Conservation (phyloP, 2,113 vertebrate genomes). For the Madoqua kirkii region DNA sequence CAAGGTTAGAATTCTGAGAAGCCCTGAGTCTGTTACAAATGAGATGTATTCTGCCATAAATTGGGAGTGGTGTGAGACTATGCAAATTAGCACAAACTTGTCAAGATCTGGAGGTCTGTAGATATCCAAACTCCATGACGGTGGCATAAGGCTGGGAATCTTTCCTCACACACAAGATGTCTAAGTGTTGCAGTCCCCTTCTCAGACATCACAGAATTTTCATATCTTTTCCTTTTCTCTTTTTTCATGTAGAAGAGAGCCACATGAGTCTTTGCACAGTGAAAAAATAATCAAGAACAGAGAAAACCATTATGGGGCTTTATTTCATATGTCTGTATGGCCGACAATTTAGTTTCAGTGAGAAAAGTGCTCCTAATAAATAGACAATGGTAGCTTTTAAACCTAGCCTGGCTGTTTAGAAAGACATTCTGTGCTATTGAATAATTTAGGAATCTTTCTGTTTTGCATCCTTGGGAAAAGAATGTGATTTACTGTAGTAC, state of each 20-base stretch:
- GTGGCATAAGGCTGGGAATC: not conserved
- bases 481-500: not conserved
- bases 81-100: conserved; percentile 19
- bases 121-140: conserved; percentile 21
- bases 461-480: not conserved
- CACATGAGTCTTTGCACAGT: not conserved
- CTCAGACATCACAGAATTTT: not conserved
- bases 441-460: conserved; percentile 39
- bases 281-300: not conserved
- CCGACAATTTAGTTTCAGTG: not conserved
- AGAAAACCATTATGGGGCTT: not conserved
- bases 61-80: not conserved
- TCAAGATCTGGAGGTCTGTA: conserved; percentile 17
- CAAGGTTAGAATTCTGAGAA: not conserved
- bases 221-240: not conserved
- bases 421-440: conserved; percentile 4
- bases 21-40: not conserved
- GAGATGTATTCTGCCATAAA: not conserved
- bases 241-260: not conserved
- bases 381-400: conserved; percentile 10
- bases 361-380: not conserved
- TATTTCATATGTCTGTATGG: not conserved
- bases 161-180: not conserved
- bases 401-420: not conserved
- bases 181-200: not conserved